Base-by-base conservation (phyloP, 2,113 vertebrate genomes). In the Stegostoma tigrinum region DNA sequence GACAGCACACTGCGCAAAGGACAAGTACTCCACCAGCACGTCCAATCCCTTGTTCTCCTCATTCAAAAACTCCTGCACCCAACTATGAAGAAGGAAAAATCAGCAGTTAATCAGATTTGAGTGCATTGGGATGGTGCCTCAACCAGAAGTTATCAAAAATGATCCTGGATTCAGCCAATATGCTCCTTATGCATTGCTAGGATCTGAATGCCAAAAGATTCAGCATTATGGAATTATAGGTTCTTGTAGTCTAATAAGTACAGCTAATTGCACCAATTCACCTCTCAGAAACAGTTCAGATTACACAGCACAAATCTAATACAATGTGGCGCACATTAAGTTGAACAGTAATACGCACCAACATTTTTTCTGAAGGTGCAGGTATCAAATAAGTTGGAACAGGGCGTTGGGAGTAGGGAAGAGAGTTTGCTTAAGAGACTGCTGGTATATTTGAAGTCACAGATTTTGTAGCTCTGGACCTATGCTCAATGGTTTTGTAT, bases 31-130 rank as follows among this genome's bases (percentile, higher is more conserved):
- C n/a, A 99, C 98, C 0, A 99, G 97, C 94, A 99, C 98, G 0
- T 99, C 98, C 96, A 99, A 97, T 3, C 99, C 99, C 0, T 97
- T 98, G 96, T 99, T 99, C 96, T 99, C 98, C 83, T 99, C 98
- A 2, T 98, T 99, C 24, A 99, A 98, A 96, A 99, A 99, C 96
- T 99, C 98, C 96, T 98, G 97, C 93, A 95, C 90, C 96, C 91
- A 94, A 14, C 93, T 94, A 30, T 7, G 23, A 68, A 66, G 10
- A 70, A 68, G 23, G 38, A 68, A 93, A 93, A 66, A 23, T 38
- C 61, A 93, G 61, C 89, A 38, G 89, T 93, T 93, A 66, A 38
- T 66, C 55, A 93, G 64, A 93, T 38, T 66, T 6, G 21, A 93
- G 80, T 93, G 0, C 78, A 83, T n/a, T 78, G 75, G 75, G 86